Conservation (phyloP, 1,140 invertebrate genomes). For the Habropoda laboriosa region DNA sequence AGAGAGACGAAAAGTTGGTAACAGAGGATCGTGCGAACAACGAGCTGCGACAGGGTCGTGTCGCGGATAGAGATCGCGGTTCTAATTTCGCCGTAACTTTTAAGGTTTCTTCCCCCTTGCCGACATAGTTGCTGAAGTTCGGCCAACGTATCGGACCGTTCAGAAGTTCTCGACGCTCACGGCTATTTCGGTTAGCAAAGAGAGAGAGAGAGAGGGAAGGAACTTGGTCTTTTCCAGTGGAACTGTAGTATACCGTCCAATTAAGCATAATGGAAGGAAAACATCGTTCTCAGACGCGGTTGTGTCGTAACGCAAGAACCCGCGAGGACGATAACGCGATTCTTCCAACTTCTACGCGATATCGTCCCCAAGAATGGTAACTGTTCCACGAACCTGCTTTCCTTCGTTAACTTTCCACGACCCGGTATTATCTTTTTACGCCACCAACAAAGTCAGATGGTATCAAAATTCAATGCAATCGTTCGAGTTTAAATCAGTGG, state of each 20-base stretch:
- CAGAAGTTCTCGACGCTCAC: conserved; percentile 24
- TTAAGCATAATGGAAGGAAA: conserved; percentile 52
- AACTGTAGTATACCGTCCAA: conserved; percentile 33
- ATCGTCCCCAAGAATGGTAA: neutral
- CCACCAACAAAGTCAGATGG: too few species aligned
- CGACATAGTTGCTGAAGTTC: conserved; percentile 56
- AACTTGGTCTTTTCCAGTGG: neutral
- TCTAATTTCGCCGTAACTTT: conserved; percentile 66
- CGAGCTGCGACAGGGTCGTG: conserved; percentile 33
- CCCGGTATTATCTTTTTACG: neutral
- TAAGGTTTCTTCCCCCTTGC: conserved; percentile 41
- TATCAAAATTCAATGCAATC: neutral
- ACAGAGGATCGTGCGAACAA: conserved; percentile 28
- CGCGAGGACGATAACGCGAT: conserved; percentile 39
- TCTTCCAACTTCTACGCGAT: conserved; percentile 14
- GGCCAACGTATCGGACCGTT: conserved; percentile 35
- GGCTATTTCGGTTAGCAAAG: conserved; percentile 20
- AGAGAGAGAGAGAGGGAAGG: too few species aligned
- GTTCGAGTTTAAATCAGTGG: neutral
- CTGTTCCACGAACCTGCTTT: neutral
- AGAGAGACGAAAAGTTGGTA: conserved; percentile 48
- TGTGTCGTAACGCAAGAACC: neutral
- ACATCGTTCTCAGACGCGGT: conserved; percentile 3
- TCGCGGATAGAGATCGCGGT: conserved; percentile 18
- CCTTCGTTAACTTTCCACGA: conserved; percentile 1